A percentile compares a stretch with the other conserved stretches of the same genome.
Conservation (phyloP, 2,888 invertebrate genomes). For the Dorcus hopei region DNA sequence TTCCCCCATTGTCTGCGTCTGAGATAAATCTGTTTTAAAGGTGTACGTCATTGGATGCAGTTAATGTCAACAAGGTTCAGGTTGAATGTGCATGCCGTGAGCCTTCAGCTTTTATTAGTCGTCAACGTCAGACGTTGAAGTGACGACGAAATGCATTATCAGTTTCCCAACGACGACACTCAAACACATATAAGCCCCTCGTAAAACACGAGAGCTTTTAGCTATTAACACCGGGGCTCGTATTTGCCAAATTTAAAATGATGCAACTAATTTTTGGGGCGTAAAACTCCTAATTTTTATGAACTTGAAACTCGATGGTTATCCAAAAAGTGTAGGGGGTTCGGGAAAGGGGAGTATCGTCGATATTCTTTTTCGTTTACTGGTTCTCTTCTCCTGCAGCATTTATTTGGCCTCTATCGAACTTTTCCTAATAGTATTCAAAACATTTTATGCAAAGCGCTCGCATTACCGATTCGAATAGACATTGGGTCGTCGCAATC, state of each 20-base stretch:
- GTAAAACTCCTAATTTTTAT: too few relatives aligned
- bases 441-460: conserved; percentile 26
- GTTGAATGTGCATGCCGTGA: too few relatives aligned
- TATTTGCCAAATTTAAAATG: conserved; percentile 22
- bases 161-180: conserved; percentile 19
- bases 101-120: too few relatives aligned
- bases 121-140: background rate
- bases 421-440: conserved; percentile 20
- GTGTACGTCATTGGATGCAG: too few relatives aligned
- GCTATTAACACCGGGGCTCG: conserved; percentile 23
- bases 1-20: too few relatives aligned
- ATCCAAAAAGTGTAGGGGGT: too few relatives aligned
- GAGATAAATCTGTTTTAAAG: too few relatives aligned
- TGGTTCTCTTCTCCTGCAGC: too few relatives aligned
- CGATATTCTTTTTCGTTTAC: too few relatives aligned
- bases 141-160: conserved; percentile 23
- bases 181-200: conserved; percentile 22
- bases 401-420: background rate
- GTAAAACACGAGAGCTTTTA: conserved; percentile 26
- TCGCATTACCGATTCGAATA: conserved; percentile 21
- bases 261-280: background rate
- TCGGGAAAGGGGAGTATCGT: too few relatives aligned
- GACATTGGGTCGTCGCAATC: conserved; percentile 22
- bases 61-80: too few relatives aligned
- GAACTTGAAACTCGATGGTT: too few relatives aligned